phyloP scores from a whole-genome alignment of 2,888 invertebrate species.

The Nemapogon koenigi region DNA sequence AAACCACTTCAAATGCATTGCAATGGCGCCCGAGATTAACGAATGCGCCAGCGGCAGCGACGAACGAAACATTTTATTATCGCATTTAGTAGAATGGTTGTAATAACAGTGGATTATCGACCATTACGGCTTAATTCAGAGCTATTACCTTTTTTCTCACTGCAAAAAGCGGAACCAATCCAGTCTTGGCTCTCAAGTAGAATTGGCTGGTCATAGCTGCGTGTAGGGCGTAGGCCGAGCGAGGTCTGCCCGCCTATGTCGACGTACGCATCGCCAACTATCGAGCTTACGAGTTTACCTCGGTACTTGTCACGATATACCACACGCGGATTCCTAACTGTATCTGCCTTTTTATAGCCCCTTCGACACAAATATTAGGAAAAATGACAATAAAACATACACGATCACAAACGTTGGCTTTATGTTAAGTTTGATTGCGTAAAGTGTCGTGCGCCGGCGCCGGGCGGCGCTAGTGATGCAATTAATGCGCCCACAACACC shows the following conservation, averaged over 20 bases:
- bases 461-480: slow-evolving; percentile 33
- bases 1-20: too few relatives aligned
- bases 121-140: slow-evolving; percentile 22
- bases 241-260: too few relatives aligned
- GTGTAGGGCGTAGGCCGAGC: too few relatives aligned
- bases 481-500: slow-evolving; percentile 23
- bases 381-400: slow-evolving; percentile 41
- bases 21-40: too few relatives aligned
- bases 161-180: slow-evolving; percentile 18
- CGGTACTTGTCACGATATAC: too few relatives aligned
- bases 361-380: slow-evolving; percentile 31
- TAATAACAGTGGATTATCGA: slow-evolving; percentile 17
- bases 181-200: too few relatives aligned
- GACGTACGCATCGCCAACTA: too few relatives aligned
- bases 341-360: slow-evolving; percentile 25
- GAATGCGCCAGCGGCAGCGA: slow-evolving; percentile 4
- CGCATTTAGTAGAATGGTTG: slow-evolving; percentile 10
- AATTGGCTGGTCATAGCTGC: too few relatives aligned
- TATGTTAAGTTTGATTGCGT: slow-evolving; percentile 24
- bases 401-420: slow-evolving; percentile 21
- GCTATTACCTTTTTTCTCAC: slow-evolving; percentile 21
- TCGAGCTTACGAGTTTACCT: too few relatives aligned
- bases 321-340: slow-evolving; percentile 60
- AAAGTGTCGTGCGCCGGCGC: background rate
- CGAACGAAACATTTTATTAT: slow-evolving; percentile 10